phyloP scores from a whole-genome alignment of 2,888 invertebrate genomes.

The Watsonalla binaria region DNA sequence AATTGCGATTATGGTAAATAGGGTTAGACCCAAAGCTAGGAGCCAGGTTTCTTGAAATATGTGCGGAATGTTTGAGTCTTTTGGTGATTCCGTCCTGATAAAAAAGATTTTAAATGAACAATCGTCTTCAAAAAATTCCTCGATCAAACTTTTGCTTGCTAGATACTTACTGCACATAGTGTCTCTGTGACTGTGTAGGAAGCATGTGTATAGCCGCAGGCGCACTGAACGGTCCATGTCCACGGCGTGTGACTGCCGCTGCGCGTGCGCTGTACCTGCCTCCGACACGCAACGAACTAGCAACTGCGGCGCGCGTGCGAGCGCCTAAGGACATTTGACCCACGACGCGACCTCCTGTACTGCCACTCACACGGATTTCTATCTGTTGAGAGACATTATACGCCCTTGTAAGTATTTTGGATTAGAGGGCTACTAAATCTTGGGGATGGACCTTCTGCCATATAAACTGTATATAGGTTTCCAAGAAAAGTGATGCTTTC shows the following conservation, averaged over 20 bases:
- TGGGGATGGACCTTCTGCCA: too few species aligned
- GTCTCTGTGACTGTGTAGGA: constrained; percentile 73
- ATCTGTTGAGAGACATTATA: constrained; percentile 35
- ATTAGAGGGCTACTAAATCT: not conserved
- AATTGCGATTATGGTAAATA: constrained; percentile 62
- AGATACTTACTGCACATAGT: constrained; percentile 71
- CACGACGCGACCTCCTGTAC: constrained; percentile 68
- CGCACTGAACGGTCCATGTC: constrained; percentile 92
- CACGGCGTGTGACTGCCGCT: constrained; percentile 92
- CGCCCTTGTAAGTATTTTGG: not conserved
- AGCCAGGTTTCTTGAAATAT: constrained; percentile 71
- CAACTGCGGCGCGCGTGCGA: constrained; percentile 91
- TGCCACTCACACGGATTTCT: constrained; percentile 62
- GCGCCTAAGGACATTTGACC: constrained; percentile 93
- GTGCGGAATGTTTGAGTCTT: constrained; percentile 63
- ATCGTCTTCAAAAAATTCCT: too few species aligned
- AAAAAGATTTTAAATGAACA: not conserved
- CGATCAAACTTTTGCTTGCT: too few species aligned
- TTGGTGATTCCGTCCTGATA: constrained; percentile 67
- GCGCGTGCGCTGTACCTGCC: constrained; percentile 93
- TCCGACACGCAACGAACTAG: constrained; percentile 92
- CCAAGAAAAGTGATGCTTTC: too few species aligned
- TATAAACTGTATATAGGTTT: too few species aligned
- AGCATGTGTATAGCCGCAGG: constrained; percentile 87
- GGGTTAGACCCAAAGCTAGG: constrained; percentile 58